phyloP scores from a whole-genome alignment of 2,888 invertebrate species.

The Polylopha cassiicola region DNA sequence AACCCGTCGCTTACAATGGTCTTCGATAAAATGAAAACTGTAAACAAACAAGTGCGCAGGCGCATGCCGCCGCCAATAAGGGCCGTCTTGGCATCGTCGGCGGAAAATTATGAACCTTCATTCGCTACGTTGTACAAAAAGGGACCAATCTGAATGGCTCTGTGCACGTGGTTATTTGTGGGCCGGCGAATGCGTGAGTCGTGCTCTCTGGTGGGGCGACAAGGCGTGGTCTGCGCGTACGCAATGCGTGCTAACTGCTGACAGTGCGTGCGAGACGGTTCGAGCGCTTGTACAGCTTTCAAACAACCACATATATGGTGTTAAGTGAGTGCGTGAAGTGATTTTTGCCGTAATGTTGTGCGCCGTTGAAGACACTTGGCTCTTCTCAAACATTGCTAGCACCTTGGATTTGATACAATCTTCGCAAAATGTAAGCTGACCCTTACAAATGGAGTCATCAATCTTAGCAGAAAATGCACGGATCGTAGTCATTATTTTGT shows the following conservation, averaged over 20 bases:
- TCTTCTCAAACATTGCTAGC: slow-evolving; percentile 41
- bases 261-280: slow-evolving; percentile 63
- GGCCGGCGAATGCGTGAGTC: slow-evolving; percentile 46
- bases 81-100: slow-evolving; percentile 9
- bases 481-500: slow-evolving; percentile 1
- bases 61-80: slow-evolving; percentile 19
- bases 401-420: slow-evolving; percentile 43
- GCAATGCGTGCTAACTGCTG: slow-evolving; percentile 58
- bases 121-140: slow-evolving; percentile 49
- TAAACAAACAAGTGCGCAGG: slow-evolving; percentile 6
- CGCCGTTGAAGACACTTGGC: slow-evolving; percentile 42
- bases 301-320: slow-evolving; percentile 4
- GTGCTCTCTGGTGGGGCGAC: slow-evolving; percentile 38
- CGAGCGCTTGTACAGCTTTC: slow-evolving; percentile 34
- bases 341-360: slow-evolving; percentile 37
- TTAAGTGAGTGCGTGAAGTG: slow-evolving; percentile 29
- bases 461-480: slow-evolving; percentile 1
- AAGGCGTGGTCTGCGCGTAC: slow-evolving; percentile 59
- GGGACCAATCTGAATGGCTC: slow-evolving; percentile 65
- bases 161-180: slow-evolving; percentile 43
- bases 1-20: slow-evolving; percentile 5
- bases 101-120: slow-evolving; percentile 39
- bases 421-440: slow-evolving; percentile 41
- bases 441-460: slow-evolving; percentile 6
- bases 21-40: slow-evolving; percentile 7